These are phyloP conservation scores for Sebastes matsubarae DNA, from an alignment of 2,797 vertebrate genomes.

Conservation along the genomic window DNA sequence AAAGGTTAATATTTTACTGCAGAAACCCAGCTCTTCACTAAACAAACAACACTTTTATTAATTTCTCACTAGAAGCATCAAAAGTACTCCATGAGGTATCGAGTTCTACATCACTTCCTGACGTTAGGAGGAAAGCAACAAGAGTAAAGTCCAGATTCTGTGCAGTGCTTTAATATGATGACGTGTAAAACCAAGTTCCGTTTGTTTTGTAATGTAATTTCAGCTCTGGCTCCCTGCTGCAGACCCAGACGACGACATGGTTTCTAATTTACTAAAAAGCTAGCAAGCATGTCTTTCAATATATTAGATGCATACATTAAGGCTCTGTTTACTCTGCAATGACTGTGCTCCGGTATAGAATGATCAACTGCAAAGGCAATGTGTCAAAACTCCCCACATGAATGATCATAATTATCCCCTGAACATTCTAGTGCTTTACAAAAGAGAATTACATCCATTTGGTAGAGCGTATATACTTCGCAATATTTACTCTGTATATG, in stretches of 20 bases:
- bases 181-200: not conserved
- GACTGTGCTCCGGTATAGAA: not conserved
- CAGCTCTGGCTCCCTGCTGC: not conserved
- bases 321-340: not conserved
- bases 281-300: not conserved
- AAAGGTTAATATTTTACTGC: not conserved
- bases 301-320: not conserved
- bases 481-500: not conserved
- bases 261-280: not conserved
- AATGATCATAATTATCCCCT: not conserved
- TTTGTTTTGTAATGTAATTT: not conserved
- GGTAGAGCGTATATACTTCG: not conserved
- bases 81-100: too few relatives aligned
- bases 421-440: not conserved
- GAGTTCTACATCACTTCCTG: not conserved
- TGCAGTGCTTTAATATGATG: not conserved
- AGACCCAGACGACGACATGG: not conserved
- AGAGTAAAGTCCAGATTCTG: not conserved
- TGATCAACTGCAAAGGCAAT: not conserved
- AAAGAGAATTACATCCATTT: not conserved
- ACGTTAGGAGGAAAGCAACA: not conserved
- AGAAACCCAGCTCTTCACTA: not conserved
- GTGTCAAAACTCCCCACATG: not conserved
- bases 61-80: not conserved
- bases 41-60: not conserved